These are phyloP conservation scores for Stichopus horrens DNA, from an alignment of 53 echinoderm and acorn worm genomes.

Conservation along the genomic window DNA sequence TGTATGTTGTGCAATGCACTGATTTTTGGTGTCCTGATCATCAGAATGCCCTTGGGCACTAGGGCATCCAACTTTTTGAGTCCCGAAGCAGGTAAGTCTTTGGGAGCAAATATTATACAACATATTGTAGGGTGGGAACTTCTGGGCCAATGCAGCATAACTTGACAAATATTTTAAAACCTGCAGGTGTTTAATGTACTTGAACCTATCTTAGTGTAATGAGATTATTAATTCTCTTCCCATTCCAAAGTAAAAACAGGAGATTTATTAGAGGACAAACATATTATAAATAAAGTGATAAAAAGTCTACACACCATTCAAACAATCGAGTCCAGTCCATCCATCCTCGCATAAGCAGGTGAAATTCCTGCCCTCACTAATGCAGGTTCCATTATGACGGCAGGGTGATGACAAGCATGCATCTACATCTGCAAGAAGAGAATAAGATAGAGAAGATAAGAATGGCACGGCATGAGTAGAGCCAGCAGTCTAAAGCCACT, in stretches of 20 bases:
- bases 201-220: background rate
- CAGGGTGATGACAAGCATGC: background rate
- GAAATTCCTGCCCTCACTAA: background rate
- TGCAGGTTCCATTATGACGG: background rate
- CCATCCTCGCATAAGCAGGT: background rate
- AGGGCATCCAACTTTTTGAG: too few relatives aligned
- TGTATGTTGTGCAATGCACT: too few relatives aligned
- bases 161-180: background rate
- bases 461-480: background rate
- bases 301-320: background rate
- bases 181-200: background rate
- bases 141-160: too few relatives aligned
- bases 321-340: constrained; percentile 10
- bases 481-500: too few relatives aligned
- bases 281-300: background rate
- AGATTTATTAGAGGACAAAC: background rate
- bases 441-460: background rate
- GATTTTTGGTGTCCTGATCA: too few relatives aligned
- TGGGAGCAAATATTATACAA: too few relatives aligned
- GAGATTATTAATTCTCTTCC: background rate
- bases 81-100: too few relatives aligned
- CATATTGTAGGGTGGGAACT: too few relatives aligned
- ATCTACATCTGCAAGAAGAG: background rate
- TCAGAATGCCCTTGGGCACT: too few relatives aligned
- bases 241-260: background rate